Evolutionary conservation across 1,140 invertebrate species (phyloP).

Genomic region (Drosophila serrata): DNA sequence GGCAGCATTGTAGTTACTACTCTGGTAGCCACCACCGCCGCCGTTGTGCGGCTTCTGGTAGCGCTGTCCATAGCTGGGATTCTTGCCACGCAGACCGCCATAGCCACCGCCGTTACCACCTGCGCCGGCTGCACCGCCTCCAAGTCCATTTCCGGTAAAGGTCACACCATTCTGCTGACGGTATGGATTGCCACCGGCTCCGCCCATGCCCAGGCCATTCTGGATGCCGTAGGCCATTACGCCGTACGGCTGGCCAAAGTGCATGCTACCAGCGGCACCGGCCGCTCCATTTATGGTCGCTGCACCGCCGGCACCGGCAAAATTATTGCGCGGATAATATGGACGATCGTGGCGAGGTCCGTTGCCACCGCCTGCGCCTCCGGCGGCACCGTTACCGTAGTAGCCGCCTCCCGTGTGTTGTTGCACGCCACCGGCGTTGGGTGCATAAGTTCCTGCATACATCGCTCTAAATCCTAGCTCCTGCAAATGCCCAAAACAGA

Average conservation of each 20-base stretch:
- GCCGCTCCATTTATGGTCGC: constrained; percentile 50
- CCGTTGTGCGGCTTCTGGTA: constrained; percentile 78
- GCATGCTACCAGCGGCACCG: constrained; percentile 64
- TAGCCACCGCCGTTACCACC: constrained; percentile 61
- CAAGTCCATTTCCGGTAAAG: constrained; percentile 45
- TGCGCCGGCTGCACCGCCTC: constrained; percentile 48
- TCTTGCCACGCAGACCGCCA: constrained; percentile 71
- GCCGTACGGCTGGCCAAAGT: constrained; percentile 70
- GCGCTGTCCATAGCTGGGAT: constrained; percentile 75
- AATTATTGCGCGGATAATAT: constrained; percentile 55
- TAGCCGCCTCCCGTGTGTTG: constrained; percentile 74
- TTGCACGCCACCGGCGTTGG: constrained; percentile 73
- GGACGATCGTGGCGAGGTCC: constrained; percentile 61
- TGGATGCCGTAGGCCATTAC: constrained; percentile 74
- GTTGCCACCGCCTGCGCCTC: constrained; percentile 44
- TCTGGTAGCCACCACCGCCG: constrained; percentile 61
- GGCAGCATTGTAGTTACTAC: constrained; percentile 76
- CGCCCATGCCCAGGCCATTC: constrained; percentile 63
- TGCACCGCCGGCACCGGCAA: constrained; percentile 48
- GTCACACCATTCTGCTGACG: constrained; percentile 71
- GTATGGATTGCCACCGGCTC: constrained; percentile 45
- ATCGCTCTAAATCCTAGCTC: constrained; percentile 38
- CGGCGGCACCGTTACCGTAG: constrained; percentile 75
- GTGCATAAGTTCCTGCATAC: constrained; percentile 77
- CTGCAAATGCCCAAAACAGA: neutral